Percentiles rank a stretch among this genome's conserved stretches.
phyloP scores from a whole-genome alignment of 2,113 vertebrate species.

The Semicossyphus pulcher region DNA sequence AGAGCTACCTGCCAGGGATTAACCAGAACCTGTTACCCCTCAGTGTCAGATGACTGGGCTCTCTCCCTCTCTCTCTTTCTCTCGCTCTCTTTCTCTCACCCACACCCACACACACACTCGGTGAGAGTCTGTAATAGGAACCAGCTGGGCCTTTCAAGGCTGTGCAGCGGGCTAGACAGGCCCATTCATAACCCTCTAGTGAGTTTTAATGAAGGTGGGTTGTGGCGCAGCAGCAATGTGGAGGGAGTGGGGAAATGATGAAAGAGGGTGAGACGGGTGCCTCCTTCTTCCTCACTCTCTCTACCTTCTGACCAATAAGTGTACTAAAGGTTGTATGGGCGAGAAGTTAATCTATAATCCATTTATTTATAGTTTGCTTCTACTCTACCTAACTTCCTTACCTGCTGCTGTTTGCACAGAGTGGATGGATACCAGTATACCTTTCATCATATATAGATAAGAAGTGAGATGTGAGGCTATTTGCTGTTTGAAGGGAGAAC shows the following conservation, averaged over 20 bases:
- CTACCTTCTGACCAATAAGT: conserved; percentile 41
- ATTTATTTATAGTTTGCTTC: conserved; percentile 9
- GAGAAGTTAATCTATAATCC: conserved; percentile 28
- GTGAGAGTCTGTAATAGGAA: conserved; percentile 81
- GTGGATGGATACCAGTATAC: neutral
- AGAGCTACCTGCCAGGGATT: conserved; percentile 80
- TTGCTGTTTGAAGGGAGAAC: neutral
- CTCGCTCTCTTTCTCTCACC: conserved; percentile 11
- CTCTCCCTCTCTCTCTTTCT: conserved; percentile 21
- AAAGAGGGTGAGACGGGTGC: conserved; percentile 47
- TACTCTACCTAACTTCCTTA: neutral
- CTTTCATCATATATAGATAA: neutral
- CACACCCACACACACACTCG: conserved; percentile 10
- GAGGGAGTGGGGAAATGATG: conserved; percentile 57
- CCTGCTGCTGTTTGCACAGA: neutral
- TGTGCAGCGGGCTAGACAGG: conserved; percentile 76
- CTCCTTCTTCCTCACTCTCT: conserved; percentile 52
- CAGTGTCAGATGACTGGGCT: conserved; percentile 69
- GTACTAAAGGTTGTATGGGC: conserved; percentile 6
- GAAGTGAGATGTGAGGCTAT: neutral
- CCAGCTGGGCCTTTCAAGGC: conserved; percentile 85
- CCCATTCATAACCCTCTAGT: conserved; percentile 86
- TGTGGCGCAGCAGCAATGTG: conserved; percentile 62
- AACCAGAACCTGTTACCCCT: conserved; percentile 75
- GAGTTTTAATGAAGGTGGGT: conserved; percentile 84